phyloP scores from a whole-genome alignment of 2,113 vertebrate genomes.

The Camelus dromedarius region DNA sequence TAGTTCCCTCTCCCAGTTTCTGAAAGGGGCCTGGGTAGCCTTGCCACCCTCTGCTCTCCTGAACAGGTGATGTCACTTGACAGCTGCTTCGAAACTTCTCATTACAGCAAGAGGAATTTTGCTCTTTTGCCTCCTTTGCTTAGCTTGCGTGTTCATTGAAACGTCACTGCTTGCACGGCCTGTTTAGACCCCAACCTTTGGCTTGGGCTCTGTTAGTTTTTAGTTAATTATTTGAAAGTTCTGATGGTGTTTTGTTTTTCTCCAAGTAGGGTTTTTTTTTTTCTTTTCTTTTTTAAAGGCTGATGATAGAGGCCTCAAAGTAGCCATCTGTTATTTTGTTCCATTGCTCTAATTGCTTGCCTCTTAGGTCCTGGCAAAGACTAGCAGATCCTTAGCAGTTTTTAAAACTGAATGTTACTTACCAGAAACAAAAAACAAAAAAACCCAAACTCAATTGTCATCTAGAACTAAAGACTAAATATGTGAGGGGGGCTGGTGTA shows the following conservation, averaged over 20 bases:
- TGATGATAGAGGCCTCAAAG: constrained; percentile 27
- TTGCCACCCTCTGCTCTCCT: background rate
- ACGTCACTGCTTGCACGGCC: background rate
- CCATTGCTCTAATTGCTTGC: constrained; percentile 68
- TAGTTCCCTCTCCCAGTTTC: background rate
- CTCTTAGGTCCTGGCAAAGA: constrained; percentile 44
- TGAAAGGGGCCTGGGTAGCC: background rate
- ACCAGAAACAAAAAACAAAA: background rate
- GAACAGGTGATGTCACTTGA: background rate
- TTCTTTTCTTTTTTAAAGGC: background rate
- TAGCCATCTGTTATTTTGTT: constrained; percentile 49
- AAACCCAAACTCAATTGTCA: background rate
- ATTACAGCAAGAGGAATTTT: background rate
- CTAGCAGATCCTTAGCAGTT: constrained; percentile 48
- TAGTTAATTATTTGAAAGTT: constrained; percentile 78
- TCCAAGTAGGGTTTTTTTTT: background rate
- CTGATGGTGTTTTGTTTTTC: constrained; percentile 57
- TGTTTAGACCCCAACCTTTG: constrained; percentile 63
- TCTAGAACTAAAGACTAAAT: constrained; percentile 49
- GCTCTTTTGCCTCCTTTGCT: background rate
- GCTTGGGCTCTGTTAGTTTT: background rate
- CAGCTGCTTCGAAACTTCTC: background rate
- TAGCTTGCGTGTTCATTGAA: background rate
- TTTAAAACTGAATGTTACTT: constrained; percentile 60
- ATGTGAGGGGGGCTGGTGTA: background rate